These are phyloP conservation scores for Tauraco erythrolophus DNA, from an alignment of 2,113 vertebrate genomes.

Conservation along the genomic window DNA sequence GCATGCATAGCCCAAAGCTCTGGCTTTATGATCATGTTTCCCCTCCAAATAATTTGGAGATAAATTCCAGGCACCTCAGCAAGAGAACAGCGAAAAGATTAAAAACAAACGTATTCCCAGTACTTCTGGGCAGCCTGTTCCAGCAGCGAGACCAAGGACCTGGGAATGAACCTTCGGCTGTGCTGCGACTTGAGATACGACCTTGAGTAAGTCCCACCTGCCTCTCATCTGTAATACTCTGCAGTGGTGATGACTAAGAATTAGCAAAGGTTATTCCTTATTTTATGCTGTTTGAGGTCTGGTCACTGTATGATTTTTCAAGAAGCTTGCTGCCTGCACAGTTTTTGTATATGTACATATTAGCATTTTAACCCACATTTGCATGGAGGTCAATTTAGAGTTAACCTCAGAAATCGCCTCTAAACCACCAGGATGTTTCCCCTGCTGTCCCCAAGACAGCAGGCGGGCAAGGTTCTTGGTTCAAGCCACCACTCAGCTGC, in stretches of 20 bases:
- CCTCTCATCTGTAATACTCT: background rate
- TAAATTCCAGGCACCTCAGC: constrained; percentile 80
- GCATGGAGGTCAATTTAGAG: background rate
- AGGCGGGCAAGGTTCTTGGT: background rate
- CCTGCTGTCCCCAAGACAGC: background rate
- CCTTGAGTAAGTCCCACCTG: background rate
- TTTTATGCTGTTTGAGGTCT: background rate
- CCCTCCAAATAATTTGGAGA: constrained; percentile 72
- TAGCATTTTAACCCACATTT: background rate
- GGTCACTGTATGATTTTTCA: background rate
- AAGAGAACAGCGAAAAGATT: constrained; percentile 76
- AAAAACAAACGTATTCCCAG: background rate
- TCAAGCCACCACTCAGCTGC: background rate
- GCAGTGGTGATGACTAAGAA: background rate
- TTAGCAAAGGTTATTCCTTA: background rate
- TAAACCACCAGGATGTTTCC: background rate
- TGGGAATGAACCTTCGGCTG: background rate
- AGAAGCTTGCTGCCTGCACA: background rate
- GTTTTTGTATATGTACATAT: background rate
- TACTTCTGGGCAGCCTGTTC: background rate
- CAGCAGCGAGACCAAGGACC: background rate
- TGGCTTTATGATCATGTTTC: constrained; percentile 34
- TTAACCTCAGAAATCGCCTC: background rate
- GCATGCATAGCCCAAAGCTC: constrained; percentile 16
- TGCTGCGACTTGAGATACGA: background rate